Base-by-base conservation (phyloP, 2,797 vertebrate species). In the Tragopan temminckii region DNA sequence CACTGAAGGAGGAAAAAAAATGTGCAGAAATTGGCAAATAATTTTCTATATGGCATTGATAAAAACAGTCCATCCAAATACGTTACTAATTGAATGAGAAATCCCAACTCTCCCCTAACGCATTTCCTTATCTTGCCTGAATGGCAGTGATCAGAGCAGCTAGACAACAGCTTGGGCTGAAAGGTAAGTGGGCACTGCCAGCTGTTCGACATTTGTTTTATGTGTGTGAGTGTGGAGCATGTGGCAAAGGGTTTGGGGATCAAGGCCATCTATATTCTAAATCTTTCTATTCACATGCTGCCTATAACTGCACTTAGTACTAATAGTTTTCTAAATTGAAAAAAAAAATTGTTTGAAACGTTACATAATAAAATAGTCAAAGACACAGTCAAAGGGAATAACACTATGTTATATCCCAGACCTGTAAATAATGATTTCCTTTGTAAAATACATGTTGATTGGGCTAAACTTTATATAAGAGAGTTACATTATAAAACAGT, bases 401-500 rank as follows among this genome's bases (percentile, higher is more conserved):
- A 18, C 7, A 29, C 10, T 48, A 50, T 19, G 36, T 29, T 16
- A 14, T 24, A 38, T 40, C 59, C 42, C 42, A 89, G 48, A 21
- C 11, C 46, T 61, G 64, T 72, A 89, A 79, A 31, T 45, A 81
- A 38, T 20, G 6, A 3, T 18, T 72, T 88, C 19, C 48, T 45
- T 62, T 80, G 24, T 61, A 70, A 90, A 90, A 84, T 64, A 33
- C 53, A 68, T 31, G 55, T 84, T 80, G 58, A 71, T 80, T 66
- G 79, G 36, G 10, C 35, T 62, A 80, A 86, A 58, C 7, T 40
- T 96, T 95, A 93, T 38, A 40, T 94, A 95, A 95, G 64, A 57
- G 0, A 1, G 90, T 75, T 90, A 67, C 0, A 5, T 95, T 92
- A 93, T 70, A 89, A 94, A 94, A 91, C 71, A 90, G 52, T 81